These are phyloP conservation scores for Varanus salvator DNA, from an alignment of 2,113 vertebrate species.

Conservation along the genomic window DNA sequence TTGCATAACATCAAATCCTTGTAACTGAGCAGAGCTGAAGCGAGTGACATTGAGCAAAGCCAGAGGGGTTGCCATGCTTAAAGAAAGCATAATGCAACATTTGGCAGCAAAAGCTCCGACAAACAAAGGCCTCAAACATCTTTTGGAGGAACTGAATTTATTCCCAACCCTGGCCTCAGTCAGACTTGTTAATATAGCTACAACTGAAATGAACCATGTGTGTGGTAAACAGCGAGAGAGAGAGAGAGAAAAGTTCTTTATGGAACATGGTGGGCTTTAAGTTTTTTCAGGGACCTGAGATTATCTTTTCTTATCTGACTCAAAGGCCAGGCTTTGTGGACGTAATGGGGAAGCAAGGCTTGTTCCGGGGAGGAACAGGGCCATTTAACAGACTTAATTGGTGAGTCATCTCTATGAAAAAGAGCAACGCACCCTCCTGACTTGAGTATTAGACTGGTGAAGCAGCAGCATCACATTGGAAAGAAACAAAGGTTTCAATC, in stretches of 20 bases:
- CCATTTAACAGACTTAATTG: not conserved
- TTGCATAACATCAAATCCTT: not conserved
- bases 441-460: not conserved
- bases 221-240: not conserved
- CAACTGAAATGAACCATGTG: not conserved
- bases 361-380: too few species aligned
- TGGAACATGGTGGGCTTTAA: too few species aligned
- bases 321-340: not conserved
- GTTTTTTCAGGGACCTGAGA: too few species aligned
- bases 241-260: too few species aligned
- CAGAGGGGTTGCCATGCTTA: not conserved
- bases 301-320: not conserved
- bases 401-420: not conserved
- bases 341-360: not conserved
- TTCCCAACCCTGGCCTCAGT: too few species aligned
- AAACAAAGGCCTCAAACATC: not conserved
- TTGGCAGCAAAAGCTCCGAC: not conserved
- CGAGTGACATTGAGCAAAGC: not conserved
- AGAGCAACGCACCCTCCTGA: not conserved
- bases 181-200: not conserved
- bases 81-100: not conserved
- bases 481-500: not conserved
- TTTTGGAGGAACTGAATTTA: not conserved
- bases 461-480: not conserved
- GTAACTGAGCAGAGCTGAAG: not conserved